Evolutionary conservation across 2,797 vertebrate species (phyloP), one percentile per base, ranked within the genome.

Genomic region (Anguilla obscura): DNA sequence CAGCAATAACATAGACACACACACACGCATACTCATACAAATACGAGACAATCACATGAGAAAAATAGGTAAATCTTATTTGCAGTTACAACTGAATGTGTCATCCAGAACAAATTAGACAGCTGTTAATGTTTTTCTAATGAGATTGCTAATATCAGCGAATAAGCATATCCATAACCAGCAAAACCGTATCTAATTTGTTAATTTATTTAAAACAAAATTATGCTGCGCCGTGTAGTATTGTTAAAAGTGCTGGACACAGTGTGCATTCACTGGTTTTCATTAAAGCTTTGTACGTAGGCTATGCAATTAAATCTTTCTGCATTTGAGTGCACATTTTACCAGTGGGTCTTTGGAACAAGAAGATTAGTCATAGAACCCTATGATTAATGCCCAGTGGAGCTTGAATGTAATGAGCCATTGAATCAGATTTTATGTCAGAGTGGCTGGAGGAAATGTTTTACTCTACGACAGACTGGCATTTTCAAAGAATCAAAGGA

Each of bases 341-440:
- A 83, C 66, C 27, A 91, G 89, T 88, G 90, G 93, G 91, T 93
- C 93, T 93, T 94, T 93, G 88, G 94, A 95, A 93, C 92, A 89
- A 88, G 88, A 92, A 89, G 91, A 94, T 95, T 96, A 93, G 94
- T 96, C 94, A 94, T 92, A 94, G 93, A 91, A 82, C 89, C 89
- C 90, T 94, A 94, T 96, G 91, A 92, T 93, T 92, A 92, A 93
- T 94, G 93, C 93, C 92, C 94, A 93, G 93, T 93, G 93, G 93
- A 89, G 85, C 76, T 86, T 85, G 58, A 89, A 85, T 79, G 87
- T 91, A 91, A 90, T 89, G 90, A 89, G 88, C 84, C 87, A 90
- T 90, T 92, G 89, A 91, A 86, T 90, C 86, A 36, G 90, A 89
- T 91, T 92, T 54, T 85, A 88, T 89, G 88, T 90, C 89, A 90